Evolutionary conservation across 2,888 invertebrate genomes (phyloP), one percentile per base, ranked within the genome.

Genomic region (Coenonympha glycerion): DNA sequence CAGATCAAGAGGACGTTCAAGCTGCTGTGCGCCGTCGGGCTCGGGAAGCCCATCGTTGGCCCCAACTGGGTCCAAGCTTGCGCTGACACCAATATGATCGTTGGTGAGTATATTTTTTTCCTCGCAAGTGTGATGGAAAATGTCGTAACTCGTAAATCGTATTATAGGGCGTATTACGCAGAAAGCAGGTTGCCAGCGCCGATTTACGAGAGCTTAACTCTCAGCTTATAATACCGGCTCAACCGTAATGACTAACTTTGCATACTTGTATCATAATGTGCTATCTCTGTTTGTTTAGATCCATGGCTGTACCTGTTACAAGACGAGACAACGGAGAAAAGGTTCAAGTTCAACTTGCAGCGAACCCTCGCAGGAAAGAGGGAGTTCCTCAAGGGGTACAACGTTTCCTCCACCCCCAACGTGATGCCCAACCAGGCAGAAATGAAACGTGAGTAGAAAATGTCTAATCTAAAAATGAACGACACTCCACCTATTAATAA

Each of bases 41-140:
- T 88, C 33, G 90, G 89, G 36, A 82, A 85, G 65, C 91, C 91
- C 0, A 89, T 92, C 28, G 91, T 91, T 0, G 86, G 85, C 0
- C 73, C 75, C 0, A 42, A 44, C 40, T 86, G 87, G 87, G 77
- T 87, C 28, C 79, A 82, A 47, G 85, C 82, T 6, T 86, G 87
- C 31, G 65, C 57, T 0, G 78, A 83, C 36, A 66, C 63, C 6
- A 72, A 71, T 19, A 68, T 62, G 31, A 68, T 86, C 33, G 81
- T 83, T 15, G 86, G 86, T 86, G 44, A 65, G 79, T 64, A 41
- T n/a, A n/a, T n/a, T n/a, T n/a, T n/a, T n/a, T n/a, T n/a, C n/a
- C n/a, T n/a, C n/a, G n/a, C n/a, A n/a, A n/a, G n/a, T n/a, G n/a
- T n/a, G n/a, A n/a, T n/a, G n/a, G n/a, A n/a, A n/a, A n/a, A n/a